Percentiles rank a stretch among this genome's conserved stretches.
phyloP scores from a whole-genome alignment of 2,888 invertebrate genomes.

The Perizoma flavofasciatum region DNA sequence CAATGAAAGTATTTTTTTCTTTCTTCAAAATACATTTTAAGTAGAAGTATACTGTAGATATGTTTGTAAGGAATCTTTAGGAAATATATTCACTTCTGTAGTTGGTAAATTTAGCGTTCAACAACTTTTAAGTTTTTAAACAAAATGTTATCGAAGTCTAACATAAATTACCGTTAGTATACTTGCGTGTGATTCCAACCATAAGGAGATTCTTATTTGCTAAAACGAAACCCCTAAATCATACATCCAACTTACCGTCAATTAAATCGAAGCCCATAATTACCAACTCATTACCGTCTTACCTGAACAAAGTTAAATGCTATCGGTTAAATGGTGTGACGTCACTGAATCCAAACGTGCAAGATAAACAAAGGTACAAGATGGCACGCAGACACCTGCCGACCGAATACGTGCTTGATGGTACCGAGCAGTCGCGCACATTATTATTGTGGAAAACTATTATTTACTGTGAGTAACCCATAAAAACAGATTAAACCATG shows the following conservation, averaged over 20 bases:
- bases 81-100: too few species aligned
- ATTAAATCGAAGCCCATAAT: conserved; percentile 15
- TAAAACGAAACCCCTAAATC: conserved; percentile 23
- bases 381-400: conserved; percentile 52
- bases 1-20: too few species aligned
- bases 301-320: conserved; percentile 15
- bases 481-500: too few species aligned
- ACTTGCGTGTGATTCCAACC: too few species aligned
- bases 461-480: too few species aligned
- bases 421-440: conserved; percentile 49
- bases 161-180: too few species aligned
- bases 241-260: conserved; percentile 10
- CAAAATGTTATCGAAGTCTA: too few species aligned
- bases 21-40: too few species aligned
- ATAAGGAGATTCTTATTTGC: not conserved
- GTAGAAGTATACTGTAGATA: too few species aligned
- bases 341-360: conserved; percentile 21
- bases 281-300: conserved; percentile 21
- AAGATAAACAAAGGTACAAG: conserved; percentile 23
- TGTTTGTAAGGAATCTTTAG: too few species aligned
- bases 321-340: conserved; percentile 25
- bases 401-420: conserved; percentile 65
- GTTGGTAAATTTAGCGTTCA: too few species aligned
- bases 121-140: too few species aligned
- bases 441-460: conserved; percentile 8